A percentile compares a stretch with the other conserved stretches of the same genome.
phyloP scores from a whole-genome alignment of 2,797 vertebrate genomes.

The Vespertilio murinus region DNA sequence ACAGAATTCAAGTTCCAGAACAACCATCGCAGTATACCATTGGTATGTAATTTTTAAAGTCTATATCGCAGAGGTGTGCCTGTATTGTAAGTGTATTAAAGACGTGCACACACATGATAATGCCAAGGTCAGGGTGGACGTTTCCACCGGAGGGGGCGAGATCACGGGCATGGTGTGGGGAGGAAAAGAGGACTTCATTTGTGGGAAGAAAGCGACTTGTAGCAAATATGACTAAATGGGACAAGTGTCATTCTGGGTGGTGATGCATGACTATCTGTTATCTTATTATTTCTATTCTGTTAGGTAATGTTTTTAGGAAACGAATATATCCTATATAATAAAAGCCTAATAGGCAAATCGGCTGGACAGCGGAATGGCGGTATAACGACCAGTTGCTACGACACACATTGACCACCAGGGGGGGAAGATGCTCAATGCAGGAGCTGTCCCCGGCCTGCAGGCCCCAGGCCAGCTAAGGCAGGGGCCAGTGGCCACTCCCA shows the following conservation, averaged over 20 bases:
- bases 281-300: not conserved
- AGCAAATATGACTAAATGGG: not conserved
- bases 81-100: not conserved
- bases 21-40: too few species aligned
- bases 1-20: not conserved
- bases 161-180: too few species aligned
- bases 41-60: not conserved
- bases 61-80: not conserved
- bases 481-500: too few species aligned
- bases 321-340: not conserved
- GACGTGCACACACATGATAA: not conserved
- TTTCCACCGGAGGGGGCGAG: not conserved
- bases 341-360: too few species aligned
- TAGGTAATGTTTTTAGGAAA: not conserved
- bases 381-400: too few species aligned
- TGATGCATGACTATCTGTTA: not conserved
- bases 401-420: too few species aligned
- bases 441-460: too few species aligned
- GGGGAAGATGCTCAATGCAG: too few species aligned
- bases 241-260: not conserved
- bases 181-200: not conserved
- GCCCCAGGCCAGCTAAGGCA: too few species aligned
- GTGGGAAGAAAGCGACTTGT: not conserved
- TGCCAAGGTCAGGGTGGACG: not conserved
- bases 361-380: too few species aligned